These are phyloP conservation scores for Ochropleura leucogaster DNA, from an alignment of 2,888 invertebrate genomes.

Conservation along the genomic window DNA sequence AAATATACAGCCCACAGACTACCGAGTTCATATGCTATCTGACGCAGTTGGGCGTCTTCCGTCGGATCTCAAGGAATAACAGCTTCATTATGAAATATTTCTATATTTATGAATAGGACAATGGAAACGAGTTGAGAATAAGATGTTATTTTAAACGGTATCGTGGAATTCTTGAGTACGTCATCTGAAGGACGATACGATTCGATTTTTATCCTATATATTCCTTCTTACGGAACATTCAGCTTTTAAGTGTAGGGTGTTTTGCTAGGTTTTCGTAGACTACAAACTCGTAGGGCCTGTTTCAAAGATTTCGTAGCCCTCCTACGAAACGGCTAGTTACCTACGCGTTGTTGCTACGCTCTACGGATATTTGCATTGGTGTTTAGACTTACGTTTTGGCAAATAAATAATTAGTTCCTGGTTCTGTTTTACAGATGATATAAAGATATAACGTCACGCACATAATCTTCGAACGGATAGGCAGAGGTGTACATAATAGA, in stretches of 20 bases:
- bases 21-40: slow-evolving; percentile 14
- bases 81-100: slow-evolving; percentile 21
- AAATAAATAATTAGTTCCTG: not conserved
- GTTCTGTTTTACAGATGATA: not conserved
- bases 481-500: too few relatives aligned
- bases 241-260: not conserved
- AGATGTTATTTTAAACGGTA: slow-evolving; percentile 29
- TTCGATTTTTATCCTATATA: not conserved
- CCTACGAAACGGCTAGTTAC: slow-evolving; percentile 12
- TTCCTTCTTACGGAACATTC: not conserved
- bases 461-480: too few relatives aligned
- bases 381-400: not conserved
- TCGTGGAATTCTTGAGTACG: slow-evolving; percentile 30
- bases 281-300: not conserved
- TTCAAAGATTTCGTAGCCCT: slow-evolving; percentile 26
- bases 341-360: slow-evolving; percentile 19
- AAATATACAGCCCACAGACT: slow-evolving; percentile 38
- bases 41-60: slow-evolving; percentile 46
- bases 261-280: slow-evolving; percentile 9
- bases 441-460: too few relatives aligned
- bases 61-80: slow-evolving; percentile 18
- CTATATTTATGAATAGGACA: slow-evolving; percentile 34
- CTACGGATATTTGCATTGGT: slow-evolving; percentile 7
- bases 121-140: slow-evolving; percentile 26
- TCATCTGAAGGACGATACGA: slow-evolving; percentile 6